Conservation (phyloP, 2,888 invertebrate genomes). For the Nephrotoma flavescens region DNA sequence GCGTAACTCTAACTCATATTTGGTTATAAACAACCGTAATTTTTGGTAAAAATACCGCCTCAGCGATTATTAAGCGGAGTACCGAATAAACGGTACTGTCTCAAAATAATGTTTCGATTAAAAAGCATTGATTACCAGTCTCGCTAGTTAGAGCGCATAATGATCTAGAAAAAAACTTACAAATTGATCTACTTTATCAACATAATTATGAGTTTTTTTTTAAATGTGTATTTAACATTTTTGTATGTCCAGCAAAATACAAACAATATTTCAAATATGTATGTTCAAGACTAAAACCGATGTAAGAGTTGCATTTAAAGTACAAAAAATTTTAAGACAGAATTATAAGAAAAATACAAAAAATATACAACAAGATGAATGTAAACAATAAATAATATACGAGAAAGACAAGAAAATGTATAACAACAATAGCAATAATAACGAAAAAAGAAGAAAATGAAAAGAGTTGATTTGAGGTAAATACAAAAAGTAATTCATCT, state of each 20-base stretch:
- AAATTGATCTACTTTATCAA: background rate
- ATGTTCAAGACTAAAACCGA: background rate
- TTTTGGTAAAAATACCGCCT: no score
- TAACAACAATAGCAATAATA: background rate
- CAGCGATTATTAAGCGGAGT: no score
- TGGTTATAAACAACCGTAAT: no score
- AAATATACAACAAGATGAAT: background rate
- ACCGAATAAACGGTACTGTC: no score
- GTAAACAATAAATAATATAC: background rate
- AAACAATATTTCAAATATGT: background rate
- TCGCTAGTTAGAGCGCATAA: background rate
- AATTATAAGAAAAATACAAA: background rate
- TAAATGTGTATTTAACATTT: background rate
- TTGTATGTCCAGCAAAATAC: background rate
- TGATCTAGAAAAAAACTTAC: background rate
- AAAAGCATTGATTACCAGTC: background rate
- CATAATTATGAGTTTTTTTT: background rate
- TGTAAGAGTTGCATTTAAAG: background rate
- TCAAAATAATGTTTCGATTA: no score
- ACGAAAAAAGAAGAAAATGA: background rate
- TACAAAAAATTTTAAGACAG: background rate
- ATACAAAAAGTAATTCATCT: background rate
- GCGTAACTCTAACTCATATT: no score
- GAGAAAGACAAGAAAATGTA: background rate
- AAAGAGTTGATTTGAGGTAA: background rate